Evolutionary conservation across 2,113 vertebrate species (phyloP).

Genomic region (Eurypyga helias): DNA sequence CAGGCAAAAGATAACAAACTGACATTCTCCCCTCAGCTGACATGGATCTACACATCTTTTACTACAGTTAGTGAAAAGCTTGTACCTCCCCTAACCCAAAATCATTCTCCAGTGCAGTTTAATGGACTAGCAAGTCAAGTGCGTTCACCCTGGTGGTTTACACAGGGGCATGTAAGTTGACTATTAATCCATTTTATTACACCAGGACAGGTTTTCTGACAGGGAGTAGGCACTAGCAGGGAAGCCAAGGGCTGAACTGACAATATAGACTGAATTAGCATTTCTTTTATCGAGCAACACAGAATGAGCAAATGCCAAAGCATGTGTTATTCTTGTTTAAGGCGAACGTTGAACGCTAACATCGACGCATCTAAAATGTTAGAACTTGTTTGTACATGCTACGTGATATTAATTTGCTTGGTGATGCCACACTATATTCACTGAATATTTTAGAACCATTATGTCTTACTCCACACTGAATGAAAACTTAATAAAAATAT

Average conservation of each 20-base stretch:
- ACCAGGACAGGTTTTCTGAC: not conserved
- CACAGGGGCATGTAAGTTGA: not conserved
- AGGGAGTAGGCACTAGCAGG: not conserved
- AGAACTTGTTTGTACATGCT: not conserved
- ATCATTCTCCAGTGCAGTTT: not conserved
- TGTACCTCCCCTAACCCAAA: not conserved
- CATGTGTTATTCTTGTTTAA: not conserved
- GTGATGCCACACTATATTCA: not conserved
- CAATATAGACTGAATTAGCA: not conserved
- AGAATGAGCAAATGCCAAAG: not conserved
- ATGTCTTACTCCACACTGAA: not conserved
- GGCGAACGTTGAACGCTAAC: not conserved
- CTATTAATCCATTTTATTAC: not conserved
- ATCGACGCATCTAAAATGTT: not conserved
- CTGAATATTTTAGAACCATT: not conserved
- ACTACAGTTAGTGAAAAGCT: not conserved
- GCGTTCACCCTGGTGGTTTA: not conserved
- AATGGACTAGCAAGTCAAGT: not conserved
- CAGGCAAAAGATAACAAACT: conserved; percentile 29
- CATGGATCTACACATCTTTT: not conserved
- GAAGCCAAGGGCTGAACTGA: not conserved
- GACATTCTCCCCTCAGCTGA: not conserved
- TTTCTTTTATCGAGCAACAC: not conserved
- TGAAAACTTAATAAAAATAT: conserved; percentile 10
- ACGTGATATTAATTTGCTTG: not conserved